Base-by-base conservation (phyloP, 2,113 vertebrate genomes). In the Emydocephalus ijimae region DNA sequence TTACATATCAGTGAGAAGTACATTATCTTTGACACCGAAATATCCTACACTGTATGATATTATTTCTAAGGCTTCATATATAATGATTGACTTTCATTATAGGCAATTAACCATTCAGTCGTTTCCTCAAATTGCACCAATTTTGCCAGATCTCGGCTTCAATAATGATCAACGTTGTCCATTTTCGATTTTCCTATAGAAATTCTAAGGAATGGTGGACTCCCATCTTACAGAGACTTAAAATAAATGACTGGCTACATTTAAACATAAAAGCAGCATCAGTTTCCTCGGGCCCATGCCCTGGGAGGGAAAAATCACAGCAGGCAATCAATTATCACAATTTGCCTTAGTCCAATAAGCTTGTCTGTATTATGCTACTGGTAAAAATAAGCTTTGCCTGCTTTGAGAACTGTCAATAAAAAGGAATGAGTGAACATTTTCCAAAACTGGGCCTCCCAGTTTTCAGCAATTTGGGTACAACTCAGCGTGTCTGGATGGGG, bases 41-140 rank as follows among this genome's bases (percentile, higher is more conserved):
- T 5, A 24, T 69, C 39, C 11, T 5, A 15, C 12, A 18, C 29
- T 69, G 14, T 90, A 48, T 24, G 93, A 3, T 56, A 85, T 1
- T 1, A 0, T 52, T 87, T 20, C 29, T 93, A 3, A 54, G 26
- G n/a, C 20, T 24, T 20, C 14, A 86, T 94, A 34, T 26, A 93
- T 54, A 94, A 88, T 88, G 85, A 57, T 0, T 91, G 14, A 0
- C 6, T 54, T 15, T 92, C n/a, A 12, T 45, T 21, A 34, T 18
- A 92, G 21, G 56, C 54, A 89, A 48, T 50, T 92, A 90, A 92
- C 93, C 90, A 91, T 1, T 89, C 12, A 87, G 91, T 5, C 89
- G 56, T 55, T 94, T 88, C 54, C 24, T 45, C 4, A 54, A 90
- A 93, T 29, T 87, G 9, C 18, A 29, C 3, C 1, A n/a, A 74